Percentiles rank a stretch among this genome's conserved stretches.
These are phyloP conservation scores for Plagodis pulveraria DNA, from an alignment of 2,888 invertebrate species.

Conservation along the genomic window DNA sequence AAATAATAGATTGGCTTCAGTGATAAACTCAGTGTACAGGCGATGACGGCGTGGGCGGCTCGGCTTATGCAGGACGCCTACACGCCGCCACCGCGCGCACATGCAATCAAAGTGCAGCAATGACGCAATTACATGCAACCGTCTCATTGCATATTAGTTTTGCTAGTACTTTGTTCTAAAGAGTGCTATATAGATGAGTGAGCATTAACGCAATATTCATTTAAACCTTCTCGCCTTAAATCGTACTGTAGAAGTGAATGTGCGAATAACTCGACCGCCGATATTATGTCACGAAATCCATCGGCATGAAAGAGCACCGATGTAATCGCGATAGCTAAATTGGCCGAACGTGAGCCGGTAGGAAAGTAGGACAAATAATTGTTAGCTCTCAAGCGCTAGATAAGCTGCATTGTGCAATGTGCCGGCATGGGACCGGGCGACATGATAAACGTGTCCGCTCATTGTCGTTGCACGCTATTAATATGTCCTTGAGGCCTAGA, in stretches of 20 bases:
- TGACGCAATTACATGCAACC: slow-evolving; percentile 62
- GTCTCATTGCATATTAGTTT: slow-evolving; percentile 50
- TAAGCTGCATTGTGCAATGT: slow-evolving; percentile 78
- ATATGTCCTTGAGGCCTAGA: slow-evolving; percentile 70
- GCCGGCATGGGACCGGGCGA: slow-evolving; percentile 58
- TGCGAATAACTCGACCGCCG: slow-evolving; percentile 29
- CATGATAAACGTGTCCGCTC: slow-evolving; percentile 70
- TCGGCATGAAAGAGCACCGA: slow-evolving; percentile 60
- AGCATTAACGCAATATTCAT: slow-evolving; percentile 23
- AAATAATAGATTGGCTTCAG: slow-evolving; percentile 34
- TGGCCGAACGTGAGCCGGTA: slow-evolving; percentile 46
- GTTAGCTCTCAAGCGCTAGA: slow-evolving; percentile 70
- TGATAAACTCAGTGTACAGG: slow-evolving; percentile 42
- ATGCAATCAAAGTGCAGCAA: slow-evolving; percentile 43
- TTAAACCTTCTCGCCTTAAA: slow-evolving; percentile 29
- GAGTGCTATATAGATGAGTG: slow-evolving; percentile 41
- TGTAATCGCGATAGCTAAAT: slow-evolving; percentile 52
- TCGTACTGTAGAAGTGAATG: slow-evolving; percentile 31
- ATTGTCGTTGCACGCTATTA: slow-evolving; percentile 69
- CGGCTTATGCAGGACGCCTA: slow-evolving; percentile 44
- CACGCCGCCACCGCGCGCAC: slow-evolving; percentile 40
- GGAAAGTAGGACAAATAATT: slow-evolving; percentile 76
- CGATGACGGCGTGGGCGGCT: slow-evolving; percentile 45
- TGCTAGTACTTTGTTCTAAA: slow-evolving; percentile 37
- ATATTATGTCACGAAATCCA: slow-evolving; percentile 59